These are phyloP conservation scores for Cyrtodaria siliqua DNA, from an alignment of 2,888 invertebrate species.

Conservation along the genomic window DNA sequence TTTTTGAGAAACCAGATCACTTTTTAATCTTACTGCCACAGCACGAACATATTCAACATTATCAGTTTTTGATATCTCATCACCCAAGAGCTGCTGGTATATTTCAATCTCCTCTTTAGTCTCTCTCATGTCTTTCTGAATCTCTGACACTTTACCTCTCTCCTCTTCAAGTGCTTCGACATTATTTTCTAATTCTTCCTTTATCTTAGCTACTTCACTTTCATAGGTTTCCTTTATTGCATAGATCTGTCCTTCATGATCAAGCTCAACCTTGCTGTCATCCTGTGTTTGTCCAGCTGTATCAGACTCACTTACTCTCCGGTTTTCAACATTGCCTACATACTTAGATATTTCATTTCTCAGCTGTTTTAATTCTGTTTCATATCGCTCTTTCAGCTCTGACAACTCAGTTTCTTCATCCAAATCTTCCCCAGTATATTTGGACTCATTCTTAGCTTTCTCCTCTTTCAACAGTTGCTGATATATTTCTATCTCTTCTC, in stretches of 20 bases:
- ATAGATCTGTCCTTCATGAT: background rate
- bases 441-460: background rate
- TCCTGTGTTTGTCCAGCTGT: no score
- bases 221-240: constrained; percentile 1
- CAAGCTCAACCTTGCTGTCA: no score
- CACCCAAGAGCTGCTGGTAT: no score
- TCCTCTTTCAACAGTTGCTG: constrained; percentile 44
- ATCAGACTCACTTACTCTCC: no score
- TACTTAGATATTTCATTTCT: constrained; percentile 6
- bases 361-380: constrained; percentile 5
- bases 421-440: background rate
- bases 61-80: no score
- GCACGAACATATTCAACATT: no score
- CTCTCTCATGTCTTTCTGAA: constrained; percentile 1
- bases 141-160: no score
- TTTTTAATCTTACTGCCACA: no score
- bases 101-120: no score
- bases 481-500: constrained; percentile 55
- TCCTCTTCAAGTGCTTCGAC: background rate
- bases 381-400: background rate
- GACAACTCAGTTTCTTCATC: background rate
- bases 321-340: no score
- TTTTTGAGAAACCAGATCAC: background rate
- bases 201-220: background rate
- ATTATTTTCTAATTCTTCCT: constrained; percentile 7